phyloP scores from a whole-genome alignment of 2,113 vertebrate genomes.

The Passer domesticus region DNA sequence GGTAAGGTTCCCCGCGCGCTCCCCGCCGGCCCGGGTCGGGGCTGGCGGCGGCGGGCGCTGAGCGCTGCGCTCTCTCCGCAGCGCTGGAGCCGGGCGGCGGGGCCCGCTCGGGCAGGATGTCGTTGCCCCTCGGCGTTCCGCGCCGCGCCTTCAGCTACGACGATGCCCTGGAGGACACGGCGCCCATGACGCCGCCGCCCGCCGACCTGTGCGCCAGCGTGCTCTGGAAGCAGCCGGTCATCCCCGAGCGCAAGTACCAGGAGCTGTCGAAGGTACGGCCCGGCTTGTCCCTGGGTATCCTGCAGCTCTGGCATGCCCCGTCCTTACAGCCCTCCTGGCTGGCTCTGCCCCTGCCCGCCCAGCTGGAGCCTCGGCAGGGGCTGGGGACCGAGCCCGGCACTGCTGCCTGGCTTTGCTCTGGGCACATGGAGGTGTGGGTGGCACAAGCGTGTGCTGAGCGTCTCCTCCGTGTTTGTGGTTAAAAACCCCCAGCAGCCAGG shows the following conservation, averaged over 20 bases:
- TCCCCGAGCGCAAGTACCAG: constrained; percentile 87
- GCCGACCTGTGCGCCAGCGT: constrained; percentile 78
- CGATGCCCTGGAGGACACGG: constrained; percentile 82
- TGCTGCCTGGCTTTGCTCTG: neutral
- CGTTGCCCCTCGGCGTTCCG: constrained; percentile 80
- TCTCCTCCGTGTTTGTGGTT: neutral
- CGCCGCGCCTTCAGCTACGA: constrained; percentile 88
- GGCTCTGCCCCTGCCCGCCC: neutral
- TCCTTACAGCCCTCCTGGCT: neutral
- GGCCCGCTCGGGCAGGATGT: constrained; percentile 76
- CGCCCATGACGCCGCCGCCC: constrained; percentile 87
- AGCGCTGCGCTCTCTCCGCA: constrained; percentile 68
- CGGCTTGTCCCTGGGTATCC: neutral
- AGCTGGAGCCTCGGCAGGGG: neutral
- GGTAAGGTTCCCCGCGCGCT: constrained; percentile 63
- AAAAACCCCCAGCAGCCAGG: fast-evolving
- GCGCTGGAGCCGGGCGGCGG: constrained; percentile 75
- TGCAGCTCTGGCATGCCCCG: neutral
- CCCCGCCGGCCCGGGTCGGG: neutral
- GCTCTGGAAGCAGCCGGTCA: constrained; percentile 87
- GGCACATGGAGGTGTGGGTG: fast-evolving
- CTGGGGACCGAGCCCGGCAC: neutral
- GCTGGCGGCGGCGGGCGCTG: neutral
- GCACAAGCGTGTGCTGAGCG: fast-evolving
- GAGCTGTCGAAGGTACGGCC: constrained; percentile 81